phyloP scores from a whole-genome alignment of 1,140 invertebrate genomes.

The Tachypleus tridentatus region DNA sequence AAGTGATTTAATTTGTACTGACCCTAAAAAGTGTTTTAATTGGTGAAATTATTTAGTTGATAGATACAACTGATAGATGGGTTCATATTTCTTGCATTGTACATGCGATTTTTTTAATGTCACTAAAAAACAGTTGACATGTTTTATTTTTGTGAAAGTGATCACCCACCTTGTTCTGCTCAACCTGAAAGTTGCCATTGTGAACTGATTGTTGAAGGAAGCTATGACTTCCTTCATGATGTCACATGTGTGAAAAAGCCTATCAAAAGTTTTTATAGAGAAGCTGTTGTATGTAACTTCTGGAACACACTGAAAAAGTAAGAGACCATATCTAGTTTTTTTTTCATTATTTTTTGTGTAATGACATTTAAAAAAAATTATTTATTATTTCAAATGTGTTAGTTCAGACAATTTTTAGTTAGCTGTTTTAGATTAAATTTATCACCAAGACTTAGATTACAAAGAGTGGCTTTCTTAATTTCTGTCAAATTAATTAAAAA shows the following conservation, averaged over 20 bases:
- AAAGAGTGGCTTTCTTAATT: too few relatives aligned
- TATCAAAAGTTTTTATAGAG: conserved; percentile 52
- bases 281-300: conserved; percentile 55
- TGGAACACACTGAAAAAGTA: conserved; percentile 40
- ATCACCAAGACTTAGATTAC: too few relatives aligned
- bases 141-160: background rate
- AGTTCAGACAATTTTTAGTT: too few relatives aligned
- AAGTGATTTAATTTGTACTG: too few relatives aligned
- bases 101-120: background rate
- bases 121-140: background rate
- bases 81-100: too few relatives aligned
- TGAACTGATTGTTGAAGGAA: conserved; percentile 28
- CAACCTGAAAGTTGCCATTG: conserved; percentile 18
- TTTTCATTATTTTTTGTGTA: background rate
- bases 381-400: background rate
- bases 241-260: conserved; percentile 58
- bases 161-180: background rate
- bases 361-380: background rate
- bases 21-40: too few relatives aligned
- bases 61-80: too few relatives aligned
- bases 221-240: conserved; percentile 63
- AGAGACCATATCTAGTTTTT: conserved; percentile 12
- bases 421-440: too few relatives aligned
- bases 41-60: too few relatives aligned
- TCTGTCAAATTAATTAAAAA: too few relatives aligned